Percentiles rank a stretch among this genome's conserved stretches.
These are phyloP conservation scores for Channa maculata DNA, from an alignment of 2,113 vertebrate genomes.

Conservation along the genomic window DNA sequence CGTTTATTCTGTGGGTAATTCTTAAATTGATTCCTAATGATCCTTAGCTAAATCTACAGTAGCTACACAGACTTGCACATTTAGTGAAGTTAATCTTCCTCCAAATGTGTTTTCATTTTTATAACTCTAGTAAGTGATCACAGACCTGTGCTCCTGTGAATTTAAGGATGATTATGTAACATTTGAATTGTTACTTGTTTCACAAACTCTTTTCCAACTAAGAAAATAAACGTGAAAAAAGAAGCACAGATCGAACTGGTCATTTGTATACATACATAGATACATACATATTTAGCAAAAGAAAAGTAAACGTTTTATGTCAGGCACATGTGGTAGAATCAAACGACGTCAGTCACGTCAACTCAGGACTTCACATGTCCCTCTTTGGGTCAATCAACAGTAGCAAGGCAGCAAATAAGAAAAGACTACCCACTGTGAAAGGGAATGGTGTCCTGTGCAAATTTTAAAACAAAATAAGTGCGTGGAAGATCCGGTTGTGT, in stretches of 20 bases:
- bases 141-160: slow-evolving; percentile 11
- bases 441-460: slow-evolving; percentile 57
- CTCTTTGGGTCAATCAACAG: slow-evolving; percentile 59
- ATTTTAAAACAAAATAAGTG: slow-evolving; percentile 54
- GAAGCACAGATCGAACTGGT: slow-evolving; percentile 22
- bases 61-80: background rate
- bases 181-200: slow-evolving; percentile 25
- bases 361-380: slow-evolving; percentile 35
- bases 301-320: slow-evolving; percentile 53
- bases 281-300: slow-evolving; percentile 26
- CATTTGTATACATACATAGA: slow-evolving; percentile 47
- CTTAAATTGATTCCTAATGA: background rate
- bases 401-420: slow-evolving; percentile 34
- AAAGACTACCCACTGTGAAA: background rate
- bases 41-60: background rate
- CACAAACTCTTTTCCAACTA: slow-evolving; percentile 21
- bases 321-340: slow-evolving; percentile 83
- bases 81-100: slow-evolving; percentile 14
- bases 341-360: slow-evolving; percentile 62
- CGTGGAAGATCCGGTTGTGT: slow-evolving; percentile 22
- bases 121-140: background rate
- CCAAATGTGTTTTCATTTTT: slow-evolving; percentile 21
- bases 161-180: slow-evolving; percentile 17
- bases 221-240: slow-evolving; percentile 27
- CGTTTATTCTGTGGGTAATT: background rate